Base-by-base conservation (phyloP, 2,113 vertebrate genomes). In the Nycticorax nycticorax region DNA sequence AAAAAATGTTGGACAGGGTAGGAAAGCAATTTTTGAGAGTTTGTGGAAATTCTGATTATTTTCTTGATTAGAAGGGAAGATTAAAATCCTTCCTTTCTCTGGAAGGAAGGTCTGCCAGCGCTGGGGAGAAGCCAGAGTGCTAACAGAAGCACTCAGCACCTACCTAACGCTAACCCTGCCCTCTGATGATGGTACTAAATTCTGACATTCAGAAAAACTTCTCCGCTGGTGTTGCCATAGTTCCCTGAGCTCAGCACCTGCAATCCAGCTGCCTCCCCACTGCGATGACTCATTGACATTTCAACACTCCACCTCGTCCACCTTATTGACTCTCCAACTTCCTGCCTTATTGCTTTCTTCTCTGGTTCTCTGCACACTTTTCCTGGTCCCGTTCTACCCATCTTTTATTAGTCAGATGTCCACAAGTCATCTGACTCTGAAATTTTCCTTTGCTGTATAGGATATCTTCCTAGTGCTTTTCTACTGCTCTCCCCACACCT, bases 241-340 rank as follows among this genome's bases (percentile, higher is more conserved):
- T 9, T 96, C 56, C 94, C 88, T 33, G 77, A 82, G 76, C 93
- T 97, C 94, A 85, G 85, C 94, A 96, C 94, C 96, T 97, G 96
- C 88, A 84, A 48, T 50, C 91, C 94, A 97, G 93, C 95, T 96
- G 93, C 91, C 77, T 96, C 68, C 83, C 91, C 85, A 67, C 88
- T 28, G 74, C 1, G 33, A 35, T 91, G 85, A 72, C 82, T 97
- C 94, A 84, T 8, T 96, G 94, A 88, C 85, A 85, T 96, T 95
- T 96, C 92, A 95, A 47, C 96, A 92, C 92, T 83, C 79, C 37
- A 83, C 92, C 78, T 48, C 0, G 12, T 93, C 96, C 96, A 97
- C 91, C 80, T 81, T 95, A 73, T 33, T 85, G 88, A 67, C 92
- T 94, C 81, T 67, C 39, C 91, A 90, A 27, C 94, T 94, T 95